Percentiles rank a stretch among this genome's conserved stretches.
phyloP scores from a whole-genome alignment of 2,113 vertebrate genomes.

The Girardinichthys multiradiatus region DNA sequence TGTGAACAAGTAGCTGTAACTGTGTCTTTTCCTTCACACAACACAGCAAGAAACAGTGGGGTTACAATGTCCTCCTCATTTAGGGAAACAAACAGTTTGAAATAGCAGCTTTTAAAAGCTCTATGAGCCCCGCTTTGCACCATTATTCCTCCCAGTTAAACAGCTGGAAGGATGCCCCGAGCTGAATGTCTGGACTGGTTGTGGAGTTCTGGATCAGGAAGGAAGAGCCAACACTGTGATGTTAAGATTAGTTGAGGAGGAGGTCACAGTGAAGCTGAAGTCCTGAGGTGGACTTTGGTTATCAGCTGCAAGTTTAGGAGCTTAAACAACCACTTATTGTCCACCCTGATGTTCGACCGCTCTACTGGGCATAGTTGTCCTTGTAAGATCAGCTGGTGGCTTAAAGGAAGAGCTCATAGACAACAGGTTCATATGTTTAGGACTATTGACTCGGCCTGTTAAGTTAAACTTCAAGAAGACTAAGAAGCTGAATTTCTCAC shows the following conservation, averaged over 20 bases:
- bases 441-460: too few relatives aligned
- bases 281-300: background rate
- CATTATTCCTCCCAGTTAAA: slow-evolving; percentile 56
- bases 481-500: too few relatives aligned
- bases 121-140: slow-evolving; percentile 54
- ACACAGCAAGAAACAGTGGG: slow-evolving; percentile 48
- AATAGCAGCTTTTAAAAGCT: slow-evolving; percentile 61
- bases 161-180: slow-evolving; percentile 25
- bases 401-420: slow-evolving; percentile 4
- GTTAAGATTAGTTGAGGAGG: slow-evolving; percentile 19
- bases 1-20: slow-evolving; percentile 28
- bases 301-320: slow-evolving; percentile 12
- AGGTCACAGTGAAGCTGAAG: slow-evolving; percentile 28
- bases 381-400: slow-evolving; percentile 35
- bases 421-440: slow-evolving; percentile 39
- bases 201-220: too few relatives aligned
- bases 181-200: too few relatives aligned
- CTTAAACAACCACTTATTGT: too few relatives aligned
- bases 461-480: too few relatives aligned
- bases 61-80: slow-evolving; percentile 65
- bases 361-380: slow-evolving; percentile 26
- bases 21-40: slow-evolving; percentile 14
- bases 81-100: slow-evolving; percentile 48
- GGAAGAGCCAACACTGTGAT: background rate
- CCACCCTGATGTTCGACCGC: slow-evolving; percentile 19